These are phyloP conservation scores for Orthonyx spaldingii DNA, from an alignment of 2,113 vertebrate species.

Conservation along the genomic window DNA sequence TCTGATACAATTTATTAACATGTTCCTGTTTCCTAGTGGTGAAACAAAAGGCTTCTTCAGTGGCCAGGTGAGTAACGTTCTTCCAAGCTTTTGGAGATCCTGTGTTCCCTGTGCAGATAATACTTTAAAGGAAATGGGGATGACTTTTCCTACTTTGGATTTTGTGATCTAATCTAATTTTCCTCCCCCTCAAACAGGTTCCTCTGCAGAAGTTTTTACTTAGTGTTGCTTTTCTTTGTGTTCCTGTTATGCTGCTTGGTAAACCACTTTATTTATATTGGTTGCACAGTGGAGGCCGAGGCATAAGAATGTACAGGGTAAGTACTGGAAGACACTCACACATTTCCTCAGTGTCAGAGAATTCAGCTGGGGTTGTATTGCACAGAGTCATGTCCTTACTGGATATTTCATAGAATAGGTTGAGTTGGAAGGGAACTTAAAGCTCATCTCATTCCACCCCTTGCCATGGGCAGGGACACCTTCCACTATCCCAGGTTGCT, in stretches of 20 bases:
- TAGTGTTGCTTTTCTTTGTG: conserved; percentile 78
- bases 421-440: not conserved
- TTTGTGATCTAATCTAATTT: not conserved
- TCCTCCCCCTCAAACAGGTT: conserved; percentile 50
- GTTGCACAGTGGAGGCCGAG: conserved; percentile 80
- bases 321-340: not conserved
- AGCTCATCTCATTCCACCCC: not conserved
- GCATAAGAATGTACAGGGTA: conserved; percentile 84
- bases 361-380: not conserved
- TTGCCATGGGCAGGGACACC: not conserved
- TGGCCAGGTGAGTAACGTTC: conserved; percentile 80
- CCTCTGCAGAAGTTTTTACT: conserved; percentile 85
- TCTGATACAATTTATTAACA: conserved; percentile 95
- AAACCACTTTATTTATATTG: conserved; percentile 92
- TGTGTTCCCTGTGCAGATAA: not conserved
- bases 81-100: not conserved
- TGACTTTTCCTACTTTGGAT: not conserved
- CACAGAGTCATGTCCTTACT: not conserved
- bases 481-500: not conserved
- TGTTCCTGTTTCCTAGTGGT: conserved; percentile 87
- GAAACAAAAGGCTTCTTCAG: conserved; percentile 70
- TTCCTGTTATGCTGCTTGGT: conserved; percentile 89
- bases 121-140: not conserved
- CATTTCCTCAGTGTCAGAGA: not conserved
- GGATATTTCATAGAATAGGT: not conserved